Evolutionary conservation across 2,888 invertebrate species (phyloP), one percentile per base, ranked within the genome.

Genomic region (Acleris holmiana): DNA sequence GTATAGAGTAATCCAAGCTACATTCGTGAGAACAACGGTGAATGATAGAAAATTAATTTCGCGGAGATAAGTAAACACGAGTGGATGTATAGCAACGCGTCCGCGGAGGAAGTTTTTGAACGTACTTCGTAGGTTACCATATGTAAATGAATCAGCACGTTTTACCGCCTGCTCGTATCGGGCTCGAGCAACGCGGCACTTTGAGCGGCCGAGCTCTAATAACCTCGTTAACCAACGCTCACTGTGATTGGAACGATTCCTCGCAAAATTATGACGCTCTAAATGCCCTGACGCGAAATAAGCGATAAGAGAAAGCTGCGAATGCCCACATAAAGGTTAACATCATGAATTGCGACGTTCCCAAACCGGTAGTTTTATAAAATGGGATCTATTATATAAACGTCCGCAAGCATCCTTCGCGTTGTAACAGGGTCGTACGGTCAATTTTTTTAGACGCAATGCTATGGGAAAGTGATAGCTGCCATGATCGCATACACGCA

Each of bases 401-500:
- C 85, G 79, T 75, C 70, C 74, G 71, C 69, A 73, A 54, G 71
- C 65, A 72, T 73, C 78, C 70, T 72, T 76, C 77, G 69, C 57
- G 41, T 51, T 63, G 68, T 67, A 71, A 61, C 68, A 68, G 65
- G 65, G 68, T 69, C 56, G 66, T 64, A 71, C 66, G 55, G 60
- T 66, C 67, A 80, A 80, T 77, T 76, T 73, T 70, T 68, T 70
- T 68, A 71, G 70, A 71, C 69, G 71, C 76, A 74, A 71, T 72
- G 78, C 74, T 80, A 86, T 87, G 85, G 88, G 87, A 90, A 91
- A 89, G 87, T 84, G 78, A 84, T 83, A 87, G 91, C 90, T 89
- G 92, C 91, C 92, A 93, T 93, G 91, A 91, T 89, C 92, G 93
- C 91, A 83, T 82, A 84, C 90, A 93, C 93, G 92, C 91, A 92